These are phyloP conservation scores for Nasonia oneida DNA, from an alignment of 2,888 invertebrate genomes.

Conservation along the genomic window DNA sequence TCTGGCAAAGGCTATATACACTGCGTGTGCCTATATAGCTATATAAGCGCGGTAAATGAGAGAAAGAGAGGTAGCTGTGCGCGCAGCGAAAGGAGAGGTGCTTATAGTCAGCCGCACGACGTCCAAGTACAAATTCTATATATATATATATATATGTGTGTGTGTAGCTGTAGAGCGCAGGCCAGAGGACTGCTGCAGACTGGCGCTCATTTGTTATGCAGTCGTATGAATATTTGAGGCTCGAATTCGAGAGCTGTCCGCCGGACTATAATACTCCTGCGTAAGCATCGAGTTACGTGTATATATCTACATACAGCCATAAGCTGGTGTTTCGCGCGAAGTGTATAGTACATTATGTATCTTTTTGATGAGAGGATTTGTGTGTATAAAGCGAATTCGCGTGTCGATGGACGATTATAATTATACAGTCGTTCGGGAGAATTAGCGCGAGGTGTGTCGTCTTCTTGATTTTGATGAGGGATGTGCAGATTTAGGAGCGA, in stretches of 20 bases:
- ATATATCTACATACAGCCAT: not conserved
- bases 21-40: not conserved
- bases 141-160: not conserved
- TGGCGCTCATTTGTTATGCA: conserved; percentile 71
- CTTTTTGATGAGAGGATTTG: conserved; percentile 12
- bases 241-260: conserved; percentile 60
- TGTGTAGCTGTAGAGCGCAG: not conserved
- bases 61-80: not conserved
- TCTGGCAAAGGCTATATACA: conserved; percentile 26
- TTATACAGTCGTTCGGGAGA: not conserved
- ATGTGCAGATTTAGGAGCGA: conserved; percentile 10
- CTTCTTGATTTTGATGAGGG: conserved; percentile 39
- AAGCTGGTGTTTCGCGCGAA: not conserved
- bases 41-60: not conserved
- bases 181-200: conserved; percentile 14
- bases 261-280: conserved; percentile 63
- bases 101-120: conserved; percentile 48
- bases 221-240: conserved; percentile 72
- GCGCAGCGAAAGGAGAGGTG: conserved; percentile 1
- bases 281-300: conserved; percentile 21
- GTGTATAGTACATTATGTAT: not conserved
- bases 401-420: conserved; percentile 62
- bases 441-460: not conserved
- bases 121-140: conserved; percentile 60
- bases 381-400: conserved; percentile 62